A percentile compares a stretch with the other conserved stretches of the same genome.
Evolutionary conservation across 2,888 invertebrate genomes (phyloP).

Genomic region (Agriopis marginaria): DNA sequence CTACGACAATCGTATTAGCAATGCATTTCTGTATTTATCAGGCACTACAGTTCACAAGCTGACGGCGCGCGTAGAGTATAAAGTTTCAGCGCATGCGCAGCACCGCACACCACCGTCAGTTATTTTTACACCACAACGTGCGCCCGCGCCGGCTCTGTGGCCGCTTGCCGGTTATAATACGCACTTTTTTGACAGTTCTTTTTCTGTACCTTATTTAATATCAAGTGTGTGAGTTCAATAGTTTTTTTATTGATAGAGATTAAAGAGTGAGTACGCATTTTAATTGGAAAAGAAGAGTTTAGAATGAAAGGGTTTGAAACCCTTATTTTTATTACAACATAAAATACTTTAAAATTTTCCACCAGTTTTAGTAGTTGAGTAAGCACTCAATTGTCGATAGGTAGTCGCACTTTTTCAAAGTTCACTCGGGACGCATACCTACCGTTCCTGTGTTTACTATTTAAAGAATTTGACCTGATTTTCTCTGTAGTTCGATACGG

Average conservation of each 20-base stretch:
- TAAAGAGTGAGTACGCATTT: not conserved
- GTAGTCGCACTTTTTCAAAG: no score
- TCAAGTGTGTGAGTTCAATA: not conserved
- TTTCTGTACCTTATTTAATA: conserved; percentile 5
- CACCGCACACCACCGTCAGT: conserved; percentile 33
- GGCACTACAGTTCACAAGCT: not conserved
- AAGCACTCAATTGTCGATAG: no score
- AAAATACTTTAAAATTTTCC: no score
- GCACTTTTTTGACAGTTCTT: not conserved
- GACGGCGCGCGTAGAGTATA: conserved; percentile 27
- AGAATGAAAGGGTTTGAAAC: no score
- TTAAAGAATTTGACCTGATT: conserved; percentile 9
- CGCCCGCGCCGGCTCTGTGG: conserved; percentile 47
- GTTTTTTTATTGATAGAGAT: not conserved
- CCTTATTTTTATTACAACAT: no score
- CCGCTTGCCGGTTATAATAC: conserved; percentile 40
- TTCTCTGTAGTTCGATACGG: not conserved
- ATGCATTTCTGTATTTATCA: not conserved
- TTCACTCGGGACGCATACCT: not conserved
- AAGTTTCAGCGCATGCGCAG: conserved; percentile 47
- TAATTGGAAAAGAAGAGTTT: no score
- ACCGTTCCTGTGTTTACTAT: not conserved
- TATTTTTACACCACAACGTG: conserved; percentile 60
- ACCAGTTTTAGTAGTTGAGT: no score
- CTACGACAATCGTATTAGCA: conserved; percentile 10